Base-by-base conservation (phyloP, 2,888 invertebrate genomes). In the Crossocerus cetratus region DNA sequence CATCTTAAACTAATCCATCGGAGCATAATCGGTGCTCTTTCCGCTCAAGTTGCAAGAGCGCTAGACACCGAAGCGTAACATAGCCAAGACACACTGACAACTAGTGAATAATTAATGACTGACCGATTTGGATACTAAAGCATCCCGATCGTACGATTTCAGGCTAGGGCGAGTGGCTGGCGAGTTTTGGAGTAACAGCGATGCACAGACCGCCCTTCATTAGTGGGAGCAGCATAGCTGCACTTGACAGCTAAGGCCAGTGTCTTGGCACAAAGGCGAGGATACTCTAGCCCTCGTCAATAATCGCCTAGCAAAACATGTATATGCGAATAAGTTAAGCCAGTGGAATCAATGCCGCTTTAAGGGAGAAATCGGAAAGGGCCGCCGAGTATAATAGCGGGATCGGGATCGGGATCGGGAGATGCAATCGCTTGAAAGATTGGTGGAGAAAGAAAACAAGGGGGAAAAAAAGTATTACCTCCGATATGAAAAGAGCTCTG, bases 211-310 rank as follows among this genome's bases (percentile, higher is more conserved):
- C 83, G 78, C 76, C 83, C 82, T 78, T 82, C 78, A 76, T 80
- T 75, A 81, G 70, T 74, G 80, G 58, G 72, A 64, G 71, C 66
- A 78, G 68, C 81, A 79, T 77, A 81, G 79, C 82, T 74, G 77
- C 81, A 73, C 83, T 83, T 84, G 83, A 83, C 83, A 83, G 83
- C 81, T 83, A 83, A 76, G 81, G 72, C 74, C 84, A 77, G 72
- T 75, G 75, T 81, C 81, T 78, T 74, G 67, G 72, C 82, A 83
- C 76, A 83, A 83, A 83, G 83, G 74, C 81, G 69, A 77, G 61
- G 71, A 75, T 78, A 76, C 63, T 58, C 56, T 45, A 60, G 60
- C 61, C 65, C 58, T 65, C 66, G 70, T 70, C 73, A 69, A 80
- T 79, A 73, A 73, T 65, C 58, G 65, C 60, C 75, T 72, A 74